Evolutionary conservation across 2,888 invertebrate genomes (phyloP), one percentile per base, ranked within the genome.

Genomic region (Cheiracanthium punctorium): DNA sequence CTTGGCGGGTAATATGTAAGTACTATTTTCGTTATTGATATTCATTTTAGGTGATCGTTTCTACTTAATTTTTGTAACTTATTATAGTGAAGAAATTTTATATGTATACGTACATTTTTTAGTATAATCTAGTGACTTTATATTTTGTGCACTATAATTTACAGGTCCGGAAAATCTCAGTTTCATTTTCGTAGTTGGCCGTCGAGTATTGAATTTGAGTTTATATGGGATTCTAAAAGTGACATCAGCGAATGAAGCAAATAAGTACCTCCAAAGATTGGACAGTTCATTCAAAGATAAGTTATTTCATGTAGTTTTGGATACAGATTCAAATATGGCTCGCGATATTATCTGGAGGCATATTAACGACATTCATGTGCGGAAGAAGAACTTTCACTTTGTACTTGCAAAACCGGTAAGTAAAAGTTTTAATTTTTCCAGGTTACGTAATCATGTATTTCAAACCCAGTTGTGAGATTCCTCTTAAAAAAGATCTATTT

Each of bases 161-260:
- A 37, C 30, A 88, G 88, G 79, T n/a, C 79, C 86, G 4, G 82
- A 85, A 65, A 88, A 80, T 24, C 81, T 88, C n/a, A 85, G 86
- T 37, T 17, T 69, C 0, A 77, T 88, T 70, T 82, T 72, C n/a
- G 58, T 69, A 12, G 24, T 88, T 20, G 86, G 81, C 10, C 71
- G 76, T 43, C 41, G 48, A n/a, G 79, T 74, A 24, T 71, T 79
- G n/a, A 70, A 86, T 10, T 52, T 82, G 14, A 48, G 70, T 4
- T 17, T 88, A 17, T 1, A 72, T 24, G 88, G 86, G 1, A 48
- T 86, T 20, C 43, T 29, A 30, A 71, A 33, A 30, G 72, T 85
- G 8, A 33, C 32, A 5, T 43, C 65, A 2, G 69, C 81, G 5
- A 33, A 71, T 28, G 87, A 88, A 52, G 87, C 82, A 0, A 74